Evolutionary conservation across 1,140 invertebrate genomes (phyloP).

Genomic region (Lordiphosa mommai): DNA sequence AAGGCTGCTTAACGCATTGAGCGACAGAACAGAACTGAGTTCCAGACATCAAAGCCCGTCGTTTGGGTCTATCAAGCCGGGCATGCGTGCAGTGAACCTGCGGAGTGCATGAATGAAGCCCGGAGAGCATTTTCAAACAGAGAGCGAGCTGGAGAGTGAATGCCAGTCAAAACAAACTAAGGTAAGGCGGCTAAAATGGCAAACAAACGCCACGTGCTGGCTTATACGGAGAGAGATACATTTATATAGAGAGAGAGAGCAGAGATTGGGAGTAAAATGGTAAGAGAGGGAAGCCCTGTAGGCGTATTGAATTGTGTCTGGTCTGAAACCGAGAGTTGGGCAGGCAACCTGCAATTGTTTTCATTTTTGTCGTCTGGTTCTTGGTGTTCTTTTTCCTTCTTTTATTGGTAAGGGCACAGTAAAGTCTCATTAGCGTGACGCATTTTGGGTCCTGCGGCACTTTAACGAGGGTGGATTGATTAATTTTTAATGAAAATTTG

Average conservation of each 20-base stretch:
- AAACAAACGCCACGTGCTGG: conserved; percentile 63
- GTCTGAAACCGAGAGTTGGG: conserved; percentile 8
- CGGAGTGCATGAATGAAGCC: conserved; percentile 39
- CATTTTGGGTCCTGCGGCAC: conserved; percentile 53
- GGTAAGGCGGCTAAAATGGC: conserved; percentile 48
- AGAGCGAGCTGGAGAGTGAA: conserved; percentile 15
- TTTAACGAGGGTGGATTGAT: conserved; percentile 23
- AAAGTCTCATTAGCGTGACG: conserved; percentile 36
- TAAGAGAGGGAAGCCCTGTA: conserved; percentile 10
- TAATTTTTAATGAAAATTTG: background rate
- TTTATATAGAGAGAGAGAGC: background rate
- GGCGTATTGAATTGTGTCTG: conserved; percentile 34
- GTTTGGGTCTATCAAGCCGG: conserved; percentile 29
- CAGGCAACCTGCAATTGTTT: background rate
- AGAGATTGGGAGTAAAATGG: background rate
- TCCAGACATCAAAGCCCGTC: conserved; percentile 19
- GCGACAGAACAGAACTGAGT: conserved; percentile 65
- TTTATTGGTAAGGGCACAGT: background rate
- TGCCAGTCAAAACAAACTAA: conserved; percentile 64
- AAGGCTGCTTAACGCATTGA: conserved; percentile 54
- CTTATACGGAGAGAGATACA: background rate
- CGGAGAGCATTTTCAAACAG: conserved; percentile 5
- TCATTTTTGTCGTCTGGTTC: conserved; percentile 3
- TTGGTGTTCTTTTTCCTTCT: conserved; percentile 1
- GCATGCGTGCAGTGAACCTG: conserved; percentile 49